Evolutionary conservation across 2,888 invertebrate species (phyloP).

Genomic region (Scaptomyza polygonia): DNA sequence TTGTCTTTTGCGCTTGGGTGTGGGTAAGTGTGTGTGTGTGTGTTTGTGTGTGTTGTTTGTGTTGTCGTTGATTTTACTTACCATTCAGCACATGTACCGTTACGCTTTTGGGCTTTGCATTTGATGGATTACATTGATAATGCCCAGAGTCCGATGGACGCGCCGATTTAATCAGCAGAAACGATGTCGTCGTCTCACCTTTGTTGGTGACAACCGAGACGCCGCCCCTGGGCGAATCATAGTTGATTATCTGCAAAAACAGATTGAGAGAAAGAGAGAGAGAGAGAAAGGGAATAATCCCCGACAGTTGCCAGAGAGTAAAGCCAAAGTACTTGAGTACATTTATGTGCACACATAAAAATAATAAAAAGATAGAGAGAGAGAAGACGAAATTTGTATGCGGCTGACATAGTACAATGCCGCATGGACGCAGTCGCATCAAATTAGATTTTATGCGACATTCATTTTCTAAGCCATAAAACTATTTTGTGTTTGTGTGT

Average conservation of each 20-base stretch:
- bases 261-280: neutral
- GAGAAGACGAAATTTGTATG: conserved; percentile 60
- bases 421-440: conserved; percentile 49
- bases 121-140: conserved; percentile 97
- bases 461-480: conserved; percentile 77
- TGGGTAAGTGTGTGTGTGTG: conserved; percentile 36
- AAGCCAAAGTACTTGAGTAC: conserved; percentile 21
- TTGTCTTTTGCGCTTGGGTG: conserved; percentile 41
- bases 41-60: conserved; percentile 50
- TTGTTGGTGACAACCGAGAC: conserved; percentile 96
- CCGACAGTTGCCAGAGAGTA: conserved; percentile 25
- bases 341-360: conserved; percentile 44
- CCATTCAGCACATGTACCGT: conserved; percentile 97
- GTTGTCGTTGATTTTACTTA: conserved; percentile 86
- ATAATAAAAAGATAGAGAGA: neutral
- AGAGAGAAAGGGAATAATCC: neutral
- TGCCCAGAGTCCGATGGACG: conserved; percentile 94
- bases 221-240: conserved; percentile 95
- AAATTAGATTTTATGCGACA: conserved; percentile 58
- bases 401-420: conserved; percentile 58
- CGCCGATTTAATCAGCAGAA: conserved; percentile 94
- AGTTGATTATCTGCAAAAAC: conserved; percentile 92
- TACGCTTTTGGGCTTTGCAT: conserved; percentile 95
- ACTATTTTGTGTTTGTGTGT: conserved; percentile 38
- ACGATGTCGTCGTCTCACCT: conserved; percentile 95